phyloP scores from a whole-genome alignment of 2,797 vertebrate genomes.

The Cygnus olor region DNA sequence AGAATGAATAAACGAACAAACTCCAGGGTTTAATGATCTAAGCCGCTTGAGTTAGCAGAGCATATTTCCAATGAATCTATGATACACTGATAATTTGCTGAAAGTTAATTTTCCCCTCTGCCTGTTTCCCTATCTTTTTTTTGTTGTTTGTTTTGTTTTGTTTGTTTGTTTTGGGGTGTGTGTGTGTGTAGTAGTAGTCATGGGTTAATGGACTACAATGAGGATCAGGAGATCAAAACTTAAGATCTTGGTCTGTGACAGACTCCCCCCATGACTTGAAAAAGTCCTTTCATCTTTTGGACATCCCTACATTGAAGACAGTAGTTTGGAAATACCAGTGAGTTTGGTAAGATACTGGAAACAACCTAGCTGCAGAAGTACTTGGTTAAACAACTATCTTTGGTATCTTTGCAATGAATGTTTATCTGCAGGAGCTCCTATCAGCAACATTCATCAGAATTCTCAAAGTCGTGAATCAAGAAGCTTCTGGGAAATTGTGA shows the following conservation, averaged over 20 bases:
- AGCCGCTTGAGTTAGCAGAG: not conserved
- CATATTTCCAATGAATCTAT: not conserved
- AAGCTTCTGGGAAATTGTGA: not conserved
- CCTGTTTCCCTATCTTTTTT: not conserved
- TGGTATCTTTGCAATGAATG: not conserved
- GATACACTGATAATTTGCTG: not conserved
- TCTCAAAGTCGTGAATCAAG: not conserved
- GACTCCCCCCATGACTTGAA: not conserved
- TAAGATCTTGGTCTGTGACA: not conserved
- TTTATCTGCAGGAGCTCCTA: not conserved
- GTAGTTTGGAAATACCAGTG: not conserved
- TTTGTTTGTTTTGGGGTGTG: no score
- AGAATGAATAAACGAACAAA: not conserved
- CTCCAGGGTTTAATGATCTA: not conserved
- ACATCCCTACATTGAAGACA: not conserved
- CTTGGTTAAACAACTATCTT: not conserved
- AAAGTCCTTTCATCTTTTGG: not conserved
- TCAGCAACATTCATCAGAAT: not conserved
- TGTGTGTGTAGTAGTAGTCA: not conserved
- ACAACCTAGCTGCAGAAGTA: not conserved
- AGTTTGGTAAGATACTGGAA: not conserved
- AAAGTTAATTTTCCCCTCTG: not conserved
- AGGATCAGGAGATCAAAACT: not conserved
- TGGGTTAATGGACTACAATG: not conserved
- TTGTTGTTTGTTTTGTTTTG: not conserved